Evolutionary conservation across 2,797 vertebrate species (phyloP).

Genomic region (Luscinia luscinia): DNA sequence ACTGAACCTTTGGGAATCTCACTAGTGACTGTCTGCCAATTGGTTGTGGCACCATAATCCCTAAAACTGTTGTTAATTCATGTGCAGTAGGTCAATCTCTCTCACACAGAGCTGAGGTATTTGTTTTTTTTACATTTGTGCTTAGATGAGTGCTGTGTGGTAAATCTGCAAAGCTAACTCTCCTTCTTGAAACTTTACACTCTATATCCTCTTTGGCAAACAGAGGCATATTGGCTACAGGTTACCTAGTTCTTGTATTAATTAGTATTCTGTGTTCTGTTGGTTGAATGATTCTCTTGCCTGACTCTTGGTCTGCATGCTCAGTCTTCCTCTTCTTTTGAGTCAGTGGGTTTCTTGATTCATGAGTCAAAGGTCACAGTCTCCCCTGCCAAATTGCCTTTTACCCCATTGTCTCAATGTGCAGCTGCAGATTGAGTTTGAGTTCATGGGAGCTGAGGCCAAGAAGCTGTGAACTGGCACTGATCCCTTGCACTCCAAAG

Average conservation of each 20-base stretch:
- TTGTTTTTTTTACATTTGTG: neutral
- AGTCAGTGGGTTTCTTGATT: neutral
- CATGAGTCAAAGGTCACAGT: accelerated
- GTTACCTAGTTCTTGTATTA: neutral
- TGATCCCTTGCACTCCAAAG: neutral
- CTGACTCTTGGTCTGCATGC: too few species aligned
- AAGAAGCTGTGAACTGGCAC: neutral
- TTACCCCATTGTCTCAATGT: neutral
- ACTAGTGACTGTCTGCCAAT: neutral
- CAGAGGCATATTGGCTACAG: neutral
- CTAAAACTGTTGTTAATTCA: neutral
- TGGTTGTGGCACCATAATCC: neutral
- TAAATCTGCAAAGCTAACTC: neutral
- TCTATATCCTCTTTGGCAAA: neutral
- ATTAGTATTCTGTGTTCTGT: accelerated
- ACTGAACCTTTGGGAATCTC: accelerated
- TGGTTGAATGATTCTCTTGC: neutral
- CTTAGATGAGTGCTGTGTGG: neutral
- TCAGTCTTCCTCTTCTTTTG: neutral
- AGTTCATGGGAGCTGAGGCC: neutral
- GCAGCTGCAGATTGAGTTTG: neutral
- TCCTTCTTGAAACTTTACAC: neutral
- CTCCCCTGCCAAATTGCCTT: accelerated
- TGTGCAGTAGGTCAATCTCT: neutral
- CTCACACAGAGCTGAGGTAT: neutral